phyloP scores from a whole-genome alignment of 2,113 vertebrate species.

The Phylloscopus trochiloides region DNA sequence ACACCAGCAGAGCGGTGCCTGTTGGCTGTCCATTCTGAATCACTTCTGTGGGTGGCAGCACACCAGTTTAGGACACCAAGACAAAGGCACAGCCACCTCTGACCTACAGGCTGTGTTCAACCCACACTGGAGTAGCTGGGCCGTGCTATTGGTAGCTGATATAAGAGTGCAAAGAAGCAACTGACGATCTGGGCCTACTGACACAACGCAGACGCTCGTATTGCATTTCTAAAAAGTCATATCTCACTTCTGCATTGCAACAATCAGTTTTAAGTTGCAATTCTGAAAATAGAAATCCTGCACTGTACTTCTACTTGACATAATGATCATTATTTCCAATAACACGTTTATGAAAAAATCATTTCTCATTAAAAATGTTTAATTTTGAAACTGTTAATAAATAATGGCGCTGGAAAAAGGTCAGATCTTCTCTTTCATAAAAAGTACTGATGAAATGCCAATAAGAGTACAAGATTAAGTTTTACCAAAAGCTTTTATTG shows the following conservation, averaged over 20 bases:
- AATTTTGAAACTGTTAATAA: not conserved
- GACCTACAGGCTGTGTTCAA: not conserved
- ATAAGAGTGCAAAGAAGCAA: not conserved
- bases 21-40: not conserved
- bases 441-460: not conserved
- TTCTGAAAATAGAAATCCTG: not conserved
- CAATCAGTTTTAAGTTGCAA: not conserved
- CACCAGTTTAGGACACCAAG: not conserved
- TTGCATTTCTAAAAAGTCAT: not conserved
- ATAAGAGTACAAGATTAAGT: not conserved
- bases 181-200: fast-evolving
- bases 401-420: not conserved
- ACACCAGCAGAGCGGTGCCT: not conserved
- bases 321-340: not conserved
- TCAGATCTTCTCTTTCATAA: not conserved
- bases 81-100: not conserved
- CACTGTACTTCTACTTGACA: not conserved
- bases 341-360: not conserved
- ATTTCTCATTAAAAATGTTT: not conserved
- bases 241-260: not conserved
- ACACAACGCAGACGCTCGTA: fast-evolving
- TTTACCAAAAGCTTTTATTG: not conserved
- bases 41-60: not conserved
- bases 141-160: not conserved
- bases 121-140: not conserved